Evolutionary conservation across 2,113 vertebrate species (phyloP).

Genomic region (Saccopteryx bilineata): DNA sequence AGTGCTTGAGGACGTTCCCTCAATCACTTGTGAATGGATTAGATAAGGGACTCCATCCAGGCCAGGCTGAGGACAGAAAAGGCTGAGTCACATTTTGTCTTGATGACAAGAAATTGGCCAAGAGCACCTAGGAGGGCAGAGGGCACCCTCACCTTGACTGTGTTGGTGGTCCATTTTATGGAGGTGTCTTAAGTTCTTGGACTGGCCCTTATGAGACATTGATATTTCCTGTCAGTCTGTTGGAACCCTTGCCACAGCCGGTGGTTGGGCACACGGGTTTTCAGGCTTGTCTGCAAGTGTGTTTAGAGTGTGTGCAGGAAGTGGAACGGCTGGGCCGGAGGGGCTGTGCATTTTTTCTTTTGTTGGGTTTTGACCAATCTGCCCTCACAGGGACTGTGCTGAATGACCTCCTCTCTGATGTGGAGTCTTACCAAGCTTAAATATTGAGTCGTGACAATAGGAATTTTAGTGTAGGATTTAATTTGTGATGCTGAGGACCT

Average conservation of each 20-base stretch:
- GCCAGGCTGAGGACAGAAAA: neutral
- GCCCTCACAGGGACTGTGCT: neutral
- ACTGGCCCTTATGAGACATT: neutral
- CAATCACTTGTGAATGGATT: no score
- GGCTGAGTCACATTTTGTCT: neutral
- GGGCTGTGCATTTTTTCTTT: fast-evolving
- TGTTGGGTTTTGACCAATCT: neutral
- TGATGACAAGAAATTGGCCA: neutral
- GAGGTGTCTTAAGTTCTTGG: no score
- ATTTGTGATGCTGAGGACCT: neutral
- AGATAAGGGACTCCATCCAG: neutral
- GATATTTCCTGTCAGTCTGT: neutral
- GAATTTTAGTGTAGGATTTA: neutral
- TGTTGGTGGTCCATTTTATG: no score
- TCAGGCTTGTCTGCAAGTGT: no score
- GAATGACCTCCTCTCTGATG: fast-evolving
- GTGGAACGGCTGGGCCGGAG: neutral
- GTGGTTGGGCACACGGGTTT: fast-evolving
- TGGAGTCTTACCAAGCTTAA: no score
- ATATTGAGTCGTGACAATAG: neutral
- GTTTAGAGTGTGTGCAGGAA: neutral
- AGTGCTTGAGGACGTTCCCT: neutral
- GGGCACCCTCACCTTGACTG: neutral
- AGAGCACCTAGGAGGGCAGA: neutral
- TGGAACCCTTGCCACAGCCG: neutral